Evolutionary conservation across 2,113 vertebrate genomes (phyloP), one percentile per base, ranked within the genome.

Genomic region (Syngnathus scovelli): DNA sequence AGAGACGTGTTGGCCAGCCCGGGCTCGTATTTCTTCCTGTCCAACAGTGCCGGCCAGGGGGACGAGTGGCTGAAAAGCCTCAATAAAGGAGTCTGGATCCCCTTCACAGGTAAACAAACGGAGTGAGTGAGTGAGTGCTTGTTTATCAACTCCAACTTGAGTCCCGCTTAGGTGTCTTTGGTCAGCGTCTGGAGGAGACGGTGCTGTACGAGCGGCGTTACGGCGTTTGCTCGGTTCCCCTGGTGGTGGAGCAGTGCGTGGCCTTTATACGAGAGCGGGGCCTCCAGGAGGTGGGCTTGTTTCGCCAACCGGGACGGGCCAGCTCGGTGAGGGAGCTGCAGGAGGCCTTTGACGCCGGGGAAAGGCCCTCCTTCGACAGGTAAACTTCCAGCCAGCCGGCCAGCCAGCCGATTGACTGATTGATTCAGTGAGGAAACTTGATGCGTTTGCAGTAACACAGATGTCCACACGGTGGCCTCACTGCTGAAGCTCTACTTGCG

Each of bases 181-280:
- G 91, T 27, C 91, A 92, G 84, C 78, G 89, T 18, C 77, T 92
- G 85, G 91, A 92, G 82, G 92, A 93, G 81, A 92, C 90, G 0
- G 89, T 91, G 39, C 71, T 90, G 66, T 92, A 92, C 33, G 91
- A 93, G 77, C 85, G 89, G 0, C 87, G 91, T 23, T 91, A 90
- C 54, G 91, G 91, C 12, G 55, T 89, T 11, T 87, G 84, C 23
- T 81, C 84, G 80, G 92, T 90, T 67, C 91, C 92, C 43, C 78
- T 92, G 51, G 89, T 92, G 69, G 92, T 92, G 70, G 91, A 91
- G 78, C 92, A 92, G 82, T 92, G 92, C 48, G 92, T 89, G 61
- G 83, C 69, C 68, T 92, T 92, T 73, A 92, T 93, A 66, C 78
- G 87, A 60, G 85, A 87, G 48, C 82, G 74, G 0, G 92, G 92